phyloP scores from a whole-genome alignment of 1,140 invertebrate genomes.

The Stenopsyche tienmushanensis region DNA sequence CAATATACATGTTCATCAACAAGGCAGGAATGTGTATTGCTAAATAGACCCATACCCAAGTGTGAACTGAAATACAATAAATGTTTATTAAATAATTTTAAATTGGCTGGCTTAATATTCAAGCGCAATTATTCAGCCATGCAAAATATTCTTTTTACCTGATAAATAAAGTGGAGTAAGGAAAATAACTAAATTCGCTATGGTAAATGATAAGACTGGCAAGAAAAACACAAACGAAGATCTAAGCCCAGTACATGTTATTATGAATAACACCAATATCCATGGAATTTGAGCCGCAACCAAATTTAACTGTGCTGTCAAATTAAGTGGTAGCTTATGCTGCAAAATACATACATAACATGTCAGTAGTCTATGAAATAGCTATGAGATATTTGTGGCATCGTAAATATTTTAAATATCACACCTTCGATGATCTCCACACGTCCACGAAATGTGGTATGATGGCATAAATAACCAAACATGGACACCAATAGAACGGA shows the following conservation, averaged over 20 bases:
- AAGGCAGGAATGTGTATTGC: slow-evolving; percentile 26
- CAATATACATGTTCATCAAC: slow-evolving; percentile 22
- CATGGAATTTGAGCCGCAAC: slow-evolving; percentile 33
- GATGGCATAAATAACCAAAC: slow-evolving; percentile 12
- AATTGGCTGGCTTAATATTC: background rate
- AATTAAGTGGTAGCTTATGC: slow-evolving; percentile 21
- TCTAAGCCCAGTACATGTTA: slow-evolving; percentile 24
- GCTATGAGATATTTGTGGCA: background rate
- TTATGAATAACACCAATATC: slow-evolving; percentile 25
- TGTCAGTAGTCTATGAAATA: background rate
- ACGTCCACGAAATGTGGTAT: slow-evolving; percentile 25
- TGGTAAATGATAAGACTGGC: slow-evolving; percentile 13
- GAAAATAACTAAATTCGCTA: slow-evolving; percentile 32
- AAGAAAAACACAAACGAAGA: slow-evolving; percentile 29
- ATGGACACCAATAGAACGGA: slow-evolving; percentile 39
- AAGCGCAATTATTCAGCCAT: background rate
- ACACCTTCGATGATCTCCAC: slow-evolving; percentile 35
- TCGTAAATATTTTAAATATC: slow-evolving; percentile 3
- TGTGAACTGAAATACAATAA: slow-evolving; percentile 31
- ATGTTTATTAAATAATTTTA: too few relatives aligned
- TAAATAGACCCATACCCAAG: slow-evolving; percentile 36
- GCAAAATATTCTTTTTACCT: slow-evolving; percentile 13
- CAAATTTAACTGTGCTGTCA: slow-evolving; percentile 32
- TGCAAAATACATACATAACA: slow-evolving; percentile 8
- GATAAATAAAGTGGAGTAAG: slow-evolving; percentile 28